Base-by-base conservation (phyloP, 2,797 vertebrate species). In the Falco novaeseelandiae region DNA sequence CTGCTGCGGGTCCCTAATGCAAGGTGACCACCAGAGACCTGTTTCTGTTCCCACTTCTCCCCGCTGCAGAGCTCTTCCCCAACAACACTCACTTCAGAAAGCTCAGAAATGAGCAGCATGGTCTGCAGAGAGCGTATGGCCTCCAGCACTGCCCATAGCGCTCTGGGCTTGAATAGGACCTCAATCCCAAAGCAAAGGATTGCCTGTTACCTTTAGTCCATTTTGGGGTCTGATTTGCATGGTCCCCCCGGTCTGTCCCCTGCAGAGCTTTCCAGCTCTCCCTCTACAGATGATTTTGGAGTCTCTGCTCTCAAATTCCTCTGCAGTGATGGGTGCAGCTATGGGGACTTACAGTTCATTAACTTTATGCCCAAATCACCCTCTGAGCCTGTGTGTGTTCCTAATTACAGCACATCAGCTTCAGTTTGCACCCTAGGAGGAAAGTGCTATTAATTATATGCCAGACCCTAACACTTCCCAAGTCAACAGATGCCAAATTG, bases 321-420 rank as follows among this genome's bases (percentile, higher is more conserved):
- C 79, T 44, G 44, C 44, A 44, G 44, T 9, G 44, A 44, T 44
- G 44, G 44, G 44, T 44, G 44, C 65, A 95, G 80, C 66, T 90
- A 83, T 1, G 0, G 55, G 84, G 90, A 96, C 93, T 96, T 97
- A 90, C 95, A 95, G 96, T 95, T 97, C 96, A 97, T 93, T 97
- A 97, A 97, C 87, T 92, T 91, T 92, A 88, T 90, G 93, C 89
- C 84, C 90, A 92, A 95, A 95, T 87, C 91, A 94, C 82, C 57
- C 74, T 84, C 90, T 55, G 61, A 91, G 77, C 63, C 91, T 85
- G 62, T 89, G 91, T 90, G 96, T 93, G 94, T 94, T 97, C 95
- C 95, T 97, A 97, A 97, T 97, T 97, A 97, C 93, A 95, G 87
- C 71, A 96, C 95, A 97, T 97, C 96, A 97, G 71, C 97, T 93